Evolutionary conservation across 2,888 invertebrate genomes (phyloP).

Genomic region (Tetragonisca angustula): DNA sequence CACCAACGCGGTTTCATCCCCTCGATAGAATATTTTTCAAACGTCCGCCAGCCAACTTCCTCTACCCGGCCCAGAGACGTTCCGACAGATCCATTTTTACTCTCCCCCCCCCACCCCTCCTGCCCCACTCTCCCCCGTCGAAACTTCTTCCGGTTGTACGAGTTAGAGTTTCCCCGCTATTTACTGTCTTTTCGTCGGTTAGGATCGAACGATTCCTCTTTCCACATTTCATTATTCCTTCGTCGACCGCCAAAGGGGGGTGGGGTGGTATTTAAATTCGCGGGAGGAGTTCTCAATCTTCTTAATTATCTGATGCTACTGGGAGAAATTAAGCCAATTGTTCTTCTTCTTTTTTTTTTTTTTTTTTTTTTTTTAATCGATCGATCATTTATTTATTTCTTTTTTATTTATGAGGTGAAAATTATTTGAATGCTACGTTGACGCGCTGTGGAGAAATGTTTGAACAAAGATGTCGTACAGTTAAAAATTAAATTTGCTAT

Average conservation of each 20-base stretch:
- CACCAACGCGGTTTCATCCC: background rate
- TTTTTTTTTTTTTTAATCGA: no score
- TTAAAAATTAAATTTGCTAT: no score
- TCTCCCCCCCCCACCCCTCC: no score
- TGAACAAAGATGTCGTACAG: no score
- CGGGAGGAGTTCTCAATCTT: background rate
- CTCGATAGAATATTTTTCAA: conserved; percentile 14
- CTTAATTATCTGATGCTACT: background rate
- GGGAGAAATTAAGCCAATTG: background rate
- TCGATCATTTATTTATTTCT: no score
- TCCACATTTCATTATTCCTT: background rate
- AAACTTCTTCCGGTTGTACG: background rate
- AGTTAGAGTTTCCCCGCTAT: background rate
- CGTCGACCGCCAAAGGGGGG: background rate
- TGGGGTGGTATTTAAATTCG: background rate
- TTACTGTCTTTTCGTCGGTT: background rate
- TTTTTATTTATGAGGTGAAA: no score
- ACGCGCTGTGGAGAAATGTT: no score
- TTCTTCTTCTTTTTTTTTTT: no score
- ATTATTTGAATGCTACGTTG: no score
- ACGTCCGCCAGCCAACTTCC: background rate
- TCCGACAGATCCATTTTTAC: conserved; percentile 12
- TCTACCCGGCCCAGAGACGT: background rate
- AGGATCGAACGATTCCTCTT: background rate
- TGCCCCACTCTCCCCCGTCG: no score